phyloP scores from a whole-genome alignment of 2,888 invertebrate species.

The Drosophila mercatorum region DNA sequence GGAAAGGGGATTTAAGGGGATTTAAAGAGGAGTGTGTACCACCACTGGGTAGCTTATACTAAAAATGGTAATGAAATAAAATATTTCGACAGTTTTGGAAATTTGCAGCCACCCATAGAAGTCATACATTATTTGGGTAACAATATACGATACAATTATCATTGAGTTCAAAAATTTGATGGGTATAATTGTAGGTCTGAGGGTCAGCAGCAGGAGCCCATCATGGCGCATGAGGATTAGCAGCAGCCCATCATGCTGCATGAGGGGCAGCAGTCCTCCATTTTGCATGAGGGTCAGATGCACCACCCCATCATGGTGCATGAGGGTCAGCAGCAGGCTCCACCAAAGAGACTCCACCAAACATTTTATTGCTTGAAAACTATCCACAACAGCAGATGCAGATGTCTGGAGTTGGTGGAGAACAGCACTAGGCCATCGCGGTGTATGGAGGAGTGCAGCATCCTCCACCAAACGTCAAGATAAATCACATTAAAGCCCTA shows the following conservation, averaged over 20 bases:
- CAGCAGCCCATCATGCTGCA: no score
- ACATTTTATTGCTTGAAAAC: neutral
- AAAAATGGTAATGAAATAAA: neutral
- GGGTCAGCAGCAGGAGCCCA: no score
- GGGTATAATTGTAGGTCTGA: neutral
- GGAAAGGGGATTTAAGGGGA: neutral
- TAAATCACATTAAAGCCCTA: neutral
- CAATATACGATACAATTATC: neutral
- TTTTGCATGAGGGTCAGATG: no score
- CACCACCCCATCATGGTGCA: no score
- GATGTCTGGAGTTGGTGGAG: neutral
- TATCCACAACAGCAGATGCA: neutral
- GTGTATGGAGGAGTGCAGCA: neutral
- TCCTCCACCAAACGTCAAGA: neutral
- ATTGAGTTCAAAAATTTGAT: neutral
- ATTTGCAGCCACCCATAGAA: neutral
- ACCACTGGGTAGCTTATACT: conserved; percentile 2
- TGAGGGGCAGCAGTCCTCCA: no score
- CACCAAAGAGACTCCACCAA: neutral
- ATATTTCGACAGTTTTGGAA: neutral
- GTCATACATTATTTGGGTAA: neutral
- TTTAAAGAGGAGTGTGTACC: conserved; percentile 1
- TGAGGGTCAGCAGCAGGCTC: no score
- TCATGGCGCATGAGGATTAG: neutral
- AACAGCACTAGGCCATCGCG: neutral